phyloP scores from a whole-genome alignment of 2,797 vertebrate species.

The Poliocrania exsul region DNA sequence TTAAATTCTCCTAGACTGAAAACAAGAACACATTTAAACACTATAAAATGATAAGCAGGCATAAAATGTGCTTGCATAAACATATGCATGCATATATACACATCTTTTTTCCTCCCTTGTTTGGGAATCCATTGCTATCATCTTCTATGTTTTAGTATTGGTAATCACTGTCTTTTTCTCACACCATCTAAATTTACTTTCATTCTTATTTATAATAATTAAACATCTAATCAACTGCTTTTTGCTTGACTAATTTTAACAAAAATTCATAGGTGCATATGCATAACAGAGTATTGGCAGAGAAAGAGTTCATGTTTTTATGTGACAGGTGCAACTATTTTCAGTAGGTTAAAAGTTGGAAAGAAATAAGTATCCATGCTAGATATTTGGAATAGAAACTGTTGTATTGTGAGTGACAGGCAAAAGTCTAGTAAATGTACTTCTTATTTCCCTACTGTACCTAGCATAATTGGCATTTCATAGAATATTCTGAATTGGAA shows the following conservation, averaged over 20 bases:
- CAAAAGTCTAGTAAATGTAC: not conserved
- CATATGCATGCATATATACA: fast-evolving
- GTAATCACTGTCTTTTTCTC: not conserved
- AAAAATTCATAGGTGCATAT: not conserved
- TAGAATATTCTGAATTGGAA: not conserved
- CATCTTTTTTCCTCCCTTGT: not conserved
- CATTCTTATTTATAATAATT: not conserved
- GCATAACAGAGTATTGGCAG: not conserved
- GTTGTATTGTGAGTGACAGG: not conserved
- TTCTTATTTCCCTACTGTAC: not conserved
- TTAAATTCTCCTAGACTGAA: not conserved
- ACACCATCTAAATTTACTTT: not conserved
- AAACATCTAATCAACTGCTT: not conserved
- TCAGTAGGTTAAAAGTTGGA: not conserved
- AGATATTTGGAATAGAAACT: not conserved
- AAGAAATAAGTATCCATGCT: not conserved
- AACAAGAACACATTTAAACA: not conserved
- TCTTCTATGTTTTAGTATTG: not conserved
- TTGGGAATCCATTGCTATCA: not conserved
- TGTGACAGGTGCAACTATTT: not conserved
- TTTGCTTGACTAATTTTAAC: not conserved
- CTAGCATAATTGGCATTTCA: not conserved
- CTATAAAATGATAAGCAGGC: not conserved
- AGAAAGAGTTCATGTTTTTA: not conserved
- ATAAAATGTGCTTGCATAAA: not conserved